phyloP scores from a whole-genome alignment of 1,140 invertebrate genomes.

The Artemia franciscana region DNA sequence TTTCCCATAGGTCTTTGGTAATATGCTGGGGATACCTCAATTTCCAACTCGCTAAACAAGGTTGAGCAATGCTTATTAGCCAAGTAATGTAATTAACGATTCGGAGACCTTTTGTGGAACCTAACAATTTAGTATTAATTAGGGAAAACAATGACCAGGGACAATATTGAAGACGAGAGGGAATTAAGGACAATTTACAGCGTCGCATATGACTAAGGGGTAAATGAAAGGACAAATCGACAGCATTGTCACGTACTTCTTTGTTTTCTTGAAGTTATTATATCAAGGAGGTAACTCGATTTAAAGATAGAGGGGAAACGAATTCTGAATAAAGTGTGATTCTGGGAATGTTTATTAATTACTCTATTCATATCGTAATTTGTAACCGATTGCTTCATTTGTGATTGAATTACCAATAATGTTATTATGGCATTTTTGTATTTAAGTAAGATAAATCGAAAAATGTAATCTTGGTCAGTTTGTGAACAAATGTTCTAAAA shows the following conservation, averaged over 20 bases:
- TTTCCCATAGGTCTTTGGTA: background rate
- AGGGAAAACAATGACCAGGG: background rate
- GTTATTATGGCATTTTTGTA: too few species aligned
- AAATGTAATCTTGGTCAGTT: too few species aligned
- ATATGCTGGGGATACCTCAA: background rate
- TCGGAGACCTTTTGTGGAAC: background rate
- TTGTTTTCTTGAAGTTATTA: too few species aligned
- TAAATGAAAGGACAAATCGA: background rate
- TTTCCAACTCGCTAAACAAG: background rate
- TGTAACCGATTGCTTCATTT: too few species aligned
- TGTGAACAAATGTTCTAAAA: too few species aligned
- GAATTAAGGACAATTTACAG: background rate
- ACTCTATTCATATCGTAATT: too few species aligned
- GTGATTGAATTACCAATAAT: too few species aligned
- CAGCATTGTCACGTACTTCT: background rate
- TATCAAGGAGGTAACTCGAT: too few species aligned
- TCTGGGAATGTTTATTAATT: too few species aligned
- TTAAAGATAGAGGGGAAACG: too few species aligned
- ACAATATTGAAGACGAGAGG: background rate
- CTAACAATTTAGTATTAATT: background rate
- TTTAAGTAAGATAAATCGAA: too few species aligned
- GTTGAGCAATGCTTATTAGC: background rate
- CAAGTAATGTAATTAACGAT: background rate
- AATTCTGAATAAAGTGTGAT: too few species aligned
- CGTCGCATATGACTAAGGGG: background rate